Evolutionary conservation across 2,888 invertebrate species (phyloP).

Genomic region (Campoplex nolae): DNA sequence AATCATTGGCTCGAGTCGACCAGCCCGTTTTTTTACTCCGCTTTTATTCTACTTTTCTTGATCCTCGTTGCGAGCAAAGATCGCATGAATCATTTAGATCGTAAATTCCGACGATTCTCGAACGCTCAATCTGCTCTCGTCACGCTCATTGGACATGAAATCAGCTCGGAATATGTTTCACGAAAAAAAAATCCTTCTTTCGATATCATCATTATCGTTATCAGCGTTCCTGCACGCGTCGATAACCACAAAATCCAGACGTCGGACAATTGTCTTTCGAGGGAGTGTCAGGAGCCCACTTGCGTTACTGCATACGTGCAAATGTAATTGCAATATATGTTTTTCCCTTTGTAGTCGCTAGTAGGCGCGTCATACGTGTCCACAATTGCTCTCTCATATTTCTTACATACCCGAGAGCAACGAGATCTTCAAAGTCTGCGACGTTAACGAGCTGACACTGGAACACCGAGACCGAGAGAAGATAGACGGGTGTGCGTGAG

Average conservation of each 20-base stretch:
- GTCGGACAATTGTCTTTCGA: background rate
- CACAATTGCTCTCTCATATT: slow-evolving; percentile 29
- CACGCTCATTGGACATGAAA: background rate
- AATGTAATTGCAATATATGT: slow-evolving; percentile 35
- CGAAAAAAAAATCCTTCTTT: too few relatives aligned
- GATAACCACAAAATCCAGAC: background rate
- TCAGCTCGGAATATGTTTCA: too few relatives aligned
- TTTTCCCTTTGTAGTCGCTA: slow-evolving; percentile 3
- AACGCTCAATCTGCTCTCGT: background rate
- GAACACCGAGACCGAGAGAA: slow-evolving; percentile 2
- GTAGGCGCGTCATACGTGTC: slow-evolving; percentile 6
- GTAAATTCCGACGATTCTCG: too few relatives aligned
- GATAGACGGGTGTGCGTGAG: background rate
- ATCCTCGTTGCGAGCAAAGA: too few relatives aligned
- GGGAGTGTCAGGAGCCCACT: background rate
- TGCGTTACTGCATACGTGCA: background rate
- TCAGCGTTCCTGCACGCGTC: background rate
- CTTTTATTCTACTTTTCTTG: background rate
- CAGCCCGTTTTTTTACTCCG: background rate
- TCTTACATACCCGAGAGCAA: background rate
- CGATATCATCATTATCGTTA: background rate
- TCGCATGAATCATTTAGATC: too few relatives aligned
- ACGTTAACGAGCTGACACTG: slow-evolving; percentile 38
- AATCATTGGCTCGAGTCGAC: background rate
- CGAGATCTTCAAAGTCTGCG: background rate